These are phyloP conservation scores for Caenorhabditis wallacei DNA, from an alignment of 2,888 invertebrate genomes.

Conservation along the genomic window DNA sequence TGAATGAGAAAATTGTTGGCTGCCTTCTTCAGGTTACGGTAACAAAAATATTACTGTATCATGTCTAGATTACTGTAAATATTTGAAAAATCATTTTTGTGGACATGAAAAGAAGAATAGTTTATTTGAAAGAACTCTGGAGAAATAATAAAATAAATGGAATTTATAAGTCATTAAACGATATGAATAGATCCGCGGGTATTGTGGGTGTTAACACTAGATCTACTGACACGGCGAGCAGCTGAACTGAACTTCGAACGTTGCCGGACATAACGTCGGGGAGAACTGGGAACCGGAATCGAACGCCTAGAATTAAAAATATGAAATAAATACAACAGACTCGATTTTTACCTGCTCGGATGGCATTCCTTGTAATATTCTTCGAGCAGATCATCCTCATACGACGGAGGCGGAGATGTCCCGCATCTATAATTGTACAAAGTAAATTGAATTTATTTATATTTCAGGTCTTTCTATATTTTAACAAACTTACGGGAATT, in stretches of 20 bases:
- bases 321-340: neutral
- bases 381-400: conserved; percentile 82
- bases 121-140: neutral
- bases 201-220: conserved; percentile 25
- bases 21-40: no score
- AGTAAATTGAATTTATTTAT: no score
- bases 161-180: conserved; percentile 33
- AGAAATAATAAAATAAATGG: neutral
- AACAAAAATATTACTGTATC: no score
- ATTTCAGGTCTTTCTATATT: no score
- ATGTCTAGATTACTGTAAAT: no score
- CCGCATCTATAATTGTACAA: conserved; percentile 77
- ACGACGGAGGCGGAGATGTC: conserved; percentile 82
- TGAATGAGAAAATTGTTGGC: no score
- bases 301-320: conserved; percentile 46
- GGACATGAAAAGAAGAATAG: no score
- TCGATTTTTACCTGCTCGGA: conserved; percentile 69
- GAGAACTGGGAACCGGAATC: conserved; percentile 59
- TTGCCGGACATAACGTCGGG: conserved; percentile 42
- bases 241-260: conserved; percentile 27
- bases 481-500: conserved; percentile 54
- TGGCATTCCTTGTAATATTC: conserved; percentile 81
- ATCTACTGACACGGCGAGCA: conserved; percentile 44
- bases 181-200: conserved; percentile 51
- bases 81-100: no score